Conservation (phyloP, 1,140 invertebrate species). For the Apocrypta bakeri region DNA sequence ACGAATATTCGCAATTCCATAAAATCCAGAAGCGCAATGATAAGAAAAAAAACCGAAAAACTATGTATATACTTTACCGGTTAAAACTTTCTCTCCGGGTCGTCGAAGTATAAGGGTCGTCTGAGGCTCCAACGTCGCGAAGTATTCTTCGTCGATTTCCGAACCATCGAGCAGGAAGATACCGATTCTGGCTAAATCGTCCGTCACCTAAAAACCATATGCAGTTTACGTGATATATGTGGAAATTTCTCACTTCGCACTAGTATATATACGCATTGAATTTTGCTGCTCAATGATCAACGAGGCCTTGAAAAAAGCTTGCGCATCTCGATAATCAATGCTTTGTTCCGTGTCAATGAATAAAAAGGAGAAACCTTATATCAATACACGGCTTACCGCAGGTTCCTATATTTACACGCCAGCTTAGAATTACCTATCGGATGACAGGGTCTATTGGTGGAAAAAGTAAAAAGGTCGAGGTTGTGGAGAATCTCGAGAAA, state of each 20-base stretch:
- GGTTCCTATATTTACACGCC: neutral
- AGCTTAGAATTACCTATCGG: slow-evolving; percentile 21
- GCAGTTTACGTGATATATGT: neutral
- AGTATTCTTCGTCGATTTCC: slow-evolving; percentile 84
- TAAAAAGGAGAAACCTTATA: neutral
- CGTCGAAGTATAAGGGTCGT: slow-evolving; percentile 81
- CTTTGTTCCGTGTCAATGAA: neutral
- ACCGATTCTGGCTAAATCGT: slow-evolving; percentile 66
- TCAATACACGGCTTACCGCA: neutral
- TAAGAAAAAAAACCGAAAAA: neutral
- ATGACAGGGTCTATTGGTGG: neutral
- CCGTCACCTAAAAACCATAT: slow-evolving; percentile 59
- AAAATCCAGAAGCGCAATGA: too few relatives aligned
- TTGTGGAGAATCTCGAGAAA: neutral
- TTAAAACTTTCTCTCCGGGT: slow-evolving; percentile 78
- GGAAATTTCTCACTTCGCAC: neutral
- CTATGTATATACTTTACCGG: slow-evolving; percentile 74
- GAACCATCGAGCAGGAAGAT: slow-evolving; percentile 80
- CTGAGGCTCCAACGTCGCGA: slow-evolving; percentile 81
- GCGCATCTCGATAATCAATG: neutral
- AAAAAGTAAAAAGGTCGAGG: slow-evolving; percentile 24
- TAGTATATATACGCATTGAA: too few relatives aligned
- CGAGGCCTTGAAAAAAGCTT: neutral
- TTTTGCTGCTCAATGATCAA: neutral
- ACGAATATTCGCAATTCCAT: too few relatives aligned